A percentile compares a stretch with the other conserved stretches of the same genome.
These are phyloP conservation scores for Cottoperca gobio DNA, from an alignment of 2,797 vertebrate species.

Conservation along the genomic window DNA sequence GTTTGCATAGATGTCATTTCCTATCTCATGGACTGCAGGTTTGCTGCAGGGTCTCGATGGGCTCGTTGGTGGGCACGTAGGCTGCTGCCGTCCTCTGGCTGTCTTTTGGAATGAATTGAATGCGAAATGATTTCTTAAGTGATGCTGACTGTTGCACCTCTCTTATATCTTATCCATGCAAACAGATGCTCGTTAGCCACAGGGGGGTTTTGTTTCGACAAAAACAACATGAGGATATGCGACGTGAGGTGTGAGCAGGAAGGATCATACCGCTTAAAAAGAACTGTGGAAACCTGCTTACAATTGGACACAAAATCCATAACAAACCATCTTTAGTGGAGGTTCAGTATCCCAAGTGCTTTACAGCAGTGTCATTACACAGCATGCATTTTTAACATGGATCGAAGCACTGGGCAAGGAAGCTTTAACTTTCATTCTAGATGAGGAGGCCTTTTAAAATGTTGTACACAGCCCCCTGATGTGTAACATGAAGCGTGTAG, in stretches of 20 bases:
- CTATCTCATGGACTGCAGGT: slow-evolving; percentile 51
- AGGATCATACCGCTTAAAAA: slow-evolving; percentile 7
- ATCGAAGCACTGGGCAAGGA: background rate
- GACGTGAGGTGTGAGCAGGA: slow-evolving; percentile 7
- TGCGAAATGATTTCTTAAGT: slow-evolving; percentile 62
- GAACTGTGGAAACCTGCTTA: slow-evolving; percentile 8
- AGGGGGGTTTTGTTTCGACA: slow-evolving; percentile 37
- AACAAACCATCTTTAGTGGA: background rate
- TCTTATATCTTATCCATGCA: slow-evolving; percentile 67
- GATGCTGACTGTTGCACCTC: slow-evolving; percentile 55
- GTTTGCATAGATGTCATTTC: slow-evolving; percentile 37
- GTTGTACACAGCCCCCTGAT: slow-evolving; percentile 12
- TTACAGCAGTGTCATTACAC: slow-evolving; percentile 7
- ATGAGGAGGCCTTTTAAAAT: slow-evolving; percentile 16
- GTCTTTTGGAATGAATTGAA: slow-evolving; percentile 58
- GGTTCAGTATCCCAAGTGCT: slow-evolving; percentile 9
- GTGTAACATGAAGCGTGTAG: slow-evolving; percentile 34
- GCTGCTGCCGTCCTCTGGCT: slow-evolving; percentile 57
- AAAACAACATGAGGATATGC: slow-evolving; percentile 44
- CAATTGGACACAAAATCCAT: slow-evolving; percentile 9
- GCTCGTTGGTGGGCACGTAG: slow-evolving; percentile 56
- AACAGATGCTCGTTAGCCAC: slow-evolving; percentile 70
- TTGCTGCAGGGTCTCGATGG: slow-evolving; percentile 52
- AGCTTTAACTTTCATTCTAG: slow-evolving; percentile 15
- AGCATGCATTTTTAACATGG: slow-evolving; percentile 21